phyloP scores from a whole-genome alignment of 37 sponge, comb jelly and placozoan genomes.

The Aphrocallistes beatrix region DNA sequence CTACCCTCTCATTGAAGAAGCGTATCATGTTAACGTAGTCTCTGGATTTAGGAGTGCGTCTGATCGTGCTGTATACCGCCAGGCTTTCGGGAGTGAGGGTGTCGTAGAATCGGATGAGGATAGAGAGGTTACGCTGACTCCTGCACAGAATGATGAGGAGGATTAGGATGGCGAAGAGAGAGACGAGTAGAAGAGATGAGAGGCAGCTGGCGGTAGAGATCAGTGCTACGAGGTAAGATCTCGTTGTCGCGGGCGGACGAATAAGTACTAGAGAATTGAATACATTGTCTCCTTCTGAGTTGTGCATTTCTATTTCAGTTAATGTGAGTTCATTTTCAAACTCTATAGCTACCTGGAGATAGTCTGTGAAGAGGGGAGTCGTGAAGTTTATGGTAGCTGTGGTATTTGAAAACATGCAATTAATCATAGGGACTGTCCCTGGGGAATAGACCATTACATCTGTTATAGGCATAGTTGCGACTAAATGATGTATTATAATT shows the following conservation, averaged over 20 bases:
- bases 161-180: not conserved
- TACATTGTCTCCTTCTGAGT: not conserved
- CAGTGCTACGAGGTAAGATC: not conserved
- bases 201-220: not conserved
- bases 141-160: not conserved
- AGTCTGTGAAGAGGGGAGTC: not conserved
- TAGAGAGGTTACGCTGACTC: not conserved
- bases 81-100: slow-evolving; percentile 1
- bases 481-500: not conserved
- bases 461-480: not conserved
- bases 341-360: not conserved
- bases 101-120: not conserved
- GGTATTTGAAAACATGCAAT: not conserved
- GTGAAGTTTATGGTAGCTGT: not conserved
- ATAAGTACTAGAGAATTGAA: not conserved
- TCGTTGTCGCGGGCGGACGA: not conserved
- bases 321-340: not conserved
- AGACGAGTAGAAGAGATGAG: not conserved
- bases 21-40: not conserved
- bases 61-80: not conserved
- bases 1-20: not conserved
- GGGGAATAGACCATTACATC: not conserved
- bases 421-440: not conserved
- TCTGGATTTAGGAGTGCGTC: not conserved
- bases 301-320: not conserved